Evolutionary conservation across 2,797 vertebrate genomes (phyloP).

Genomic region (Perodicticus potto): DNA sequence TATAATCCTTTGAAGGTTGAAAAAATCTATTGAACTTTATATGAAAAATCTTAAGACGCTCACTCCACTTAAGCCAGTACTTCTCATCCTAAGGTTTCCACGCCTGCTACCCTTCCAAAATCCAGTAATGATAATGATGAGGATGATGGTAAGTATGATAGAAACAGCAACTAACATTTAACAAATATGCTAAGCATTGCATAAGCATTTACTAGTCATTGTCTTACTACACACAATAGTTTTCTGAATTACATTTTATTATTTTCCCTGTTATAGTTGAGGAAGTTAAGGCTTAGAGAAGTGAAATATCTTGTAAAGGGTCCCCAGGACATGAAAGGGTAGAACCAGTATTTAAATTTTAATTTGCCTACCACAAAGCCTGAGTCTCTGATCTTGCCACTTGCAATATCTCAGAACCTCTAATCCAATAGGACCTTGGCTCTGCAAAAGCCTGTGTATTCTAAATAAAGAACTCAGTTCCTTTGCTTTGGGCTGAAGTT

Average conservation of each 20-base stretch:
- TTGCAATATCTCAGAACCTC: conserved; percentile 8
- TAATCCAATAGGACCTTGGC: neutral
- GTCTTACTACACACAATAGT: neutral
- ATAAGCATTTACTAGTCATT: neutral
- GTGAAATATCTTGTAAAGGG: neutral
- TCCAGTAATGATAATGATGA: neutral
- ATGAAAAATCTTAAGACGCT: conserved; percentile 6
- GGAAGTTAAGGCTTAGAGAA: neutral
- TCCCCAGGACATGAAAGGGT: neutral
- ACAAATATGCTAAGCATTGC: neutral
- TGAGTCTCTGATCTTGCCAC: neutral
- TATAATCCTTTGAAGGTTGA: neutral
- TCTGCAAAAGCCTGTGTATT: neutral
- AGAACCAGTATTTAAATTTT: neutral
- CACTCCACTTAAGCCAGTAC: neutral
- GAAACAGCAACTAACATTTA: neutral
- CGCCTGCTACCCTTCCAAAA: neutral
- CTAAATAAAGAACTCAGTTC: neutral
- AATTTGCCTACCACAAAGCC: neutral
- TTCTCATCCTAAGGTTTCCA: neutral
- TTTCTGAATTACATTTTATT: neutral
- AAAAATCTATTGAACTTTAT: neutral
- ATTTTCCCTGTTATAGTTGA: neutral
- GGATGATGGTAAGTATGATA: neutral
- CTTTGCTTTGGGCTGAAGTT: conserved; percentile 27